Percentiles rank a stretch among this genome's conserved stretches.
Evolutionary conservation across 1,140 invertebrate genomes (phyloP).

Genomic region (Drosophila tsacasi): DNA sequence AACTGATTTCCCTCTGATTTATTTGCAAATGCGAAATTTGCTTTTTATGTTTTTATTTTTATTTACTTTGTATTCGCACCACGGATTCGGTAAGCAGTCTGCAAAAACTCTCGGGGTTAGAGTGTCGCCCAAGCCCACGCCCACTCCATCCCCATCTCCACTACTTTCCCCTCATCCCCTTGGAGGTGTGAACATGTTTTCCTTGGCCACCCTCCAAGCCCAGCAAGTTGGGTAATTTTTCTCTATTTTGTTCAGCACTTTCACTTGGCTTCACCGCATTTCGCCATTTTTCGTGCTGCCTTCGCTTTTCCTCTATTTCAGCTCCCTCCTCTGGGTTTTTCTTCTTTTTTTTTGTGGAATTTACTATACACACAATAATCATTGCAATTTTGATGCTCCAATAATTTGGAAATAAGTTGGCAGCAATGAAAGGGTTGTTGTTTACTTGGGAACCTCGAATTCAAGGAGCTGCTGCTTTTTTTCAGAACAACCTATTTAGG

Average conservation of each 20-base stretch:
- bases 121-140: conserved; percentile 38
- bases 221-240: conserved; percentile 68
- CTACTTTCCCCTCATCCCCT: background rate
- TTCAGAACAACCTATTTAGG: conserved; percentile 24
- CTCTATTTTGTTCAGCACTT: conserved; percentile 72
- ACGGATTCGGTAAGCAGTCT: conserved; percentile 61
- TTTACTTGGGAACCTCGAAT: conserved; percentile 36
- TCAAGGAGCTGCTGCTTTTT: conserved; percentile 17
- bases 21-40: conserved; percentile 84
- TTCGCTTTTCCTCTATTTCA: conserved; percentile 15
- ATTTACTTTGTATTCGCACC: conserved; percentile 83
- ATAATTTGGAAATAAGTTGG: conserved; percentile 79
- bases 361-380: conserved; percentile 73
- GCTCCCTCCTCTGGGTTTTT: conserved; percentile 19
- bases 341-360: conserved; percentile 13
- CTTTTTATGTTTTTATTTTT: conserved; percentile 83
- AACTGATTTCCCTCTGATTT: conserved; percentile 83
- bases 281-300: conserved; percentile 35
- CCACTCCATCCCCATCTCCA: background rate
- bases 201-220: conserved; percentile 21
- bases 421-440: conserved; percentile 59
- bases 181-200: conserved; percentile 77
- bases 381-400: conserved; percentile 84
- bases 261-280: conserved; percentile 65
- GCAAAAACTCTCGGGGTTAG: conserved; percentile 35